Evolutionary conservation across 2,888 invertebrate genomes (phyloP), one percentile per base, ranked within the genome.

Genomic region (Furcula furcula): DNA sequence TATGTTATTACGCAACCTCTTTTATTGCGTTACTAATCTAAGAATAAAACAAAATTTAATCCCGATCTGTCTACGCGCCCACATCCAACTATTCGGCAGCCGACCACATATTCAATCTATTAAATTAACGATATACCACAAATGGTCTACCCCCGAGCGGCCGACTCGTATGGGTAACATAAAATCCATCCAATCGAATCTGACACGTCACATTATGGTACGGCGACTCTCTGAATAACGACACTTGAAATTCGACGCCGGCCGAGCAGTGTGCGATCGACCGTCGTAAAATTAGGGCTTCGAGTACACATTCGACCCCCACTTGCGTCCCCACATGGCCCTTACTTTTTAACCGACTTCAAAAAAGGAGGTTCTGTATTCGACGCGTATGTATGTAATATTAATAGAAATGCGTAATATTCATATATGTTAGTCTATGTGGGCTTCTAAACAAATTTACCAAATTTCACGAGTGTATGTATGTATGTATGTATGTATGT

Each of bases 181-280:
- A 81, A 84, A 85, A 84, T 76, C 77, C 74, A 70, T 74, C 76
- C 76, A 76, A 81, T 84, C 74, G 80, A 74, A 78, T 75, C 73
- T 72, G 76, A 78, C 82, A 79, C 77, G 76, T 82, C 75, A 71
- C 77, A 78, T 82, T 76, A 79, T 66, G 62, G 59, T 66, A 59
- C 54, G 59, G 71, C 68, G 68, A 69, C 72, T 75, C 76, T 74
- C 73, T 65, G 75, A 77, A 80, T 75, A 76, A 75, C 81, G 60
- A 66, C 72, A 76, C 80, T 83, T 80, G 80, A 84, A 82, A 82
- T 81, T 81, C 77, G 79, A 82, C 78, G 77, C 72, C 69, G 65
- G 77, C 72, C 69, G 65, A 70, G 69, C 66, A 70, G 71, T 67
- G 66, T 65, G 59, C 77, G 76, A 75, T 71, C 73, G 73, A 65